Evolutionary conservation across 2,797 vertebrate species (phyloP).

Genomic region (Chaunax sp.): DNA sequence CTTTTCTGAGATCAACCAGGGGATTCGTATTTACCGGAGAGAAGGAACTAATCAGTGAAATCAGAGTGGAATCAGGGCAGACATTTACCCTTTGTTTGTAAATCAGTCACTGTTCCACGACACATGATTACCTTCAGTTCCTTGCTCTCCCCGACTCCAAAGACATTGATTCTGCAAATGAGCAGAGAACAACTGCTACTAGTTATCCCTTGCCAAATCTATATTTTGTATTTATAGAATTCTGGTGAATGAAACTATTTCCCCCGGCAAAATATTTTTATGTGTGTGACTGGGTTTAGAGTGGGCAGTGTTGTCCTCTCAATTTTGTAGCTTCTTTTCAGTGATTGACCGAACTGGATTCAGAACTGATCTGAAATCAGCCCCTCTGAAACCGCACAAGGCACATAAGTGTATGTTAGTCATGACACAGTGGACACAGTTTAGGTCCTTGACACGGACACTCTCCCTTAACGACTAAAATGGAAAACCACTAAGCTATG

Average conservation of each 20-base stretch:
- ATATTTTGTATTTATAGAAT: constrained; percentile 78
- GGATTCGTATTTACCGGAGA: background rate
- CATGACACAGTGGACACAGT: constrained; percentile 46
- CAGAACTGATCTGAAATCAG: constrained; percentile 49
- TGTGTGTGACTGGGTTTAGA: constrained; percentile 33
- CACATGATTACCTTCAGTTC: constrained; percentile 33
- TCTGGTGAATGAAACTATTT: constrained; percentile 45
- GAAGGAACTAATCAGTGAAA: background rate
- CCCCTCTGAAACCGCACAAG: constrained; percentile 41
- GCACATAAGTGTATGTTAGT: constrained; percentile 65
- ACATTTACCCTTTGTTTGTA: background rate
- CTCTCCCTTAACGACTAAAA: constrained; percentile 64
- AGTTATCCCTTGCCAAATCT: constrained; percentile 43
- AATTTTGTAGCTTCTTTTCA: constrained; percentile 32
- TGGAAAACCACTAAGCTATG: constrained; percentile 81
- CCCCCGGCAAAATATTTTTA: constrained; percentile 26
- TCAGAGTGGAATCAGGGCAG: background rate
- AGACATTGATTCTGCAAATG: constrained; percentile 46
- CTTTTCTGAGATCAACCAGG: background rate
- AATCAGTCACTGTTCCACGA: constrained; percentile 32
- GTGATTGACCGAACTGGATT: constrained; percentile 47
- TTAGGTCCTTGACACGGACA: constrained; percentile 47
- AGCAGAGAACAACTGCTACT: constrained; percentile 42
- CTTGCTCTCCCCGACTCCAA: constrained; percentile 27
- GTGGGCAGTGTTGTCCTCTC: constrained; percentile 27